Evolutionary conservation across 2,797 vertebrate species (phyloP).

Genomic region (Nyctibius grandis): DNA sequence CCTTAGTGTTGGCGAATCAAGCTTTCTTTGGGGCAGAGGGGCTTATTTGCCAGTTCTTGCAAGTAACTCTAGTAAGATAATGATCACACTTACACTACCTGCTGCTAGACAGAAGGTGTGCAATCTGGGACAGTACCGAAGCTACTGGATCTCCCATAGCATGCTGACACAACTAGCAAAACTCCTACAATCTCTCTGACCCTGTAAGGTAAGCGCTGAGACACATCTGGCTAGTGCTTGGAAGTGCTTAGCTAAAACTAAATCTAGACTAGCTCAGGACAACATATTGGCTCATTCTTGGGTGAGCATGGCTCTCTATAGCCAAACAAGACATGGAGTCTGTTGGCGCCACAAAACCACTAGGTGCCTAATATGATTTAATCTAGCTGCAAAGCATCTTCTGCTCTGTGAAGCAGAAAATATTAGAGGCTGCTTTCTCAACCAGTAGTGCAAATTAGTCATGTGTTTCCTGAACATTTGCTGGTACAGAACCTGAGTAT

Average conservation of each 20-base stretch:
- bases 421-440: not conserved
- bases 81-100: not conserved
- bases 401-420: constrained; percentile 2
- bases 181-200: not conserved
- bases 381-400: not conserved
- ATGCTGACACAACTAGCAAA: not conserved
- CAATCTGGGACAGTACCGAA: not conserved
- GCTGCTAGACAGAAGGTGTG: not conserved
- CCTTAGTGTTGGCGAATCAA: not conserved
- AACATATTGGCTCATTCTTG: not conserved
- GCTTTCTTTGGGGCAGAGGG: not conserved
- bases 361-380: not conserved
- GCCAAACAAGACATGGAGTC: not conserved
- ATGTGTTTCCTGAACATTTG: not conserved
- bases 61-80: not conserved
- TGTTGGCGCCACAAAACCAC: not conserved
- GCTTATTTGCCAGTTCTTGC: not conserved
- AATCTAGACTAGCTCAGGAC: not conserved
- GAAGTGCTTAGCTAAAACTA: not conserved
- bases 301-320: not conserved
- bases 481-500: not conserved
- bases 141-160: not conserved
- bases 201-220: not conserved
- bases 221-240: not conserved
- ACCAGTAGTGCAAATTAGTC: not conserved